These are phyloP conservation scores for Cerceris ruficornis DNA, from an alignment of 2,888 invertebrate species.

Conservation along the genomic window DNA sequence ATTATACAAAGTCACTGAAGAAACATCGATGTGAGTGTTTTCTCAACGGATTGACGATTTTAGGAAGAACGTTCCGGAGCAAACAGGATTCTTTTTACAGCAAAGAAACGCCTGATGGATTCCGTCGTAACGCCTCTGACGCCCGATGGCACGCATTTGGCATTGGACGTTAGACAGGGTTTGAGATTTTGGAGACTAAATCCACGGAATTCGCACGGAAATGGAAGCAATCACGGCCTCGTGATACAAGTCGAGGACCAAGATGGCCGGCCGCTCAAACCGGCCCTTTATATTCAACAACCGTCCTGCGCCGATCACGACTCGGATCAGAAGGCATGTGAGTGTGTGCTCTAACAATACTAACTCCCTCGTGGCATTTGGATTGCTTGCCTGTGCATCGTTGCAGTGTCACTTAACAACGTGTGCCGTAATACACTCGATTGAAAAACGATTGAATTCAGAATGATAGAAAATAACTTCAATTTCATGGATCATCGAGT, in stretches of 20 bases:
- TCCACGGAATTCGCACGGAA: conserved; percentile 54
- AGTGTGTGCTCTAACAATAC: conserved; percentile 81
- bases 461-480: background rate
- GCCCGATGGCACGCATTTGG: conserved; percentile 73
- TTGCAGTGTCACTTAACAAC: conserved; percentile 62
- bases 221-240: conserved; percentile 81
- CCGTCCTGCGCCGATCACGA: conserved; percentile 73
- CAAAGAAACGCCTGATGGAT: conserved; percentile 78
- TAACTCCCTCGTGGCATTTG: conserved; percentile 70
- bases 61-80: background rate
- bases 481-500: conserved; percentile 4
- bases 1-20: conserved; percentile 84
- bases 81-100: conserved; percentile 49
- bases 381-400: conserved; percentile 44
- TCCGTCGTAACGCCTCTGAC: conserved; percentile 76
- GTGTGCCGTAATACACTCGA: conserved; percentile 60
- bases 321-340: conserved; percentile 81
- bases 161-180: conserved; percentile 75
- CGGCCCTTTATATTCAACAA: conserved; percentile 82
- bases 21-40: conserved; percentile 83
- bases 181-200: conserved; percentile 75
- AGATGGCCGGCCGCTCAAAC: conserved; percentile 83
- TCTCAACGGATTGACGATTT: background rate
- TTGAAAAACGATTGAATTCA: background rate
- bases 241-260: conserved; percentile 85